phyloP scores from a whole-genome alignment of 2,888 invertebrate genomes.

The Rhogogaster chlorosoma region DNA sequence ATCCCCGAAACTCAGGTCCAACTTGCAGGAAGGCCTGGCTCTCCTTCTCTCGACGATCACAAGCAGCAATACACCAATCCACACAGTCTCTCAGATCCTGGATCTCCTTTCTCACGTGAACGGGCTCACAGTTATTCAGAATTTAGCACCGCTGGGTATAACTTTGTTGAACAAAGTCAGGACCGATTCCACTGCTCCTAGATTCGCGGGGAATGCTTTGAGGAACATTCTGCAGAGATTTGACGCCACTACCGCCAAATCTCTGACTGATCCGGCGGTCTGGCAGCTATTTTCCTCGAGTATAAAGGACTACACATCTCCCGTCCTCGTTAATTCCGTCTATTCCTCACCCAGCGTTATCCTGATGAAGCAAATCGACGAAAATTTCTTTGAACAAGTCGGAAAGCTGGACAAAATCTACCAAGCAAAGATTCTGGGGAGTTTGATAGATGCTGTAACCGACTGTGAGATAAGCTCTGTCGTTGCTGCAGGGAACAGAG shows the following conservation, averaged over 20 bases:
- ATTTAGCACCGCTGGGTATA: slow-evolving; percentile 71
- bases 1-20: slow-evolving; percentile 59
- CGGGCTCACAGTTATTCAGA: slow-evolving; percentile 77
- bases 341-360: slow-evolving; percentile 77
- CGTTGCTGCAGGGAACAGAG: slow-evolving; percentile 80
- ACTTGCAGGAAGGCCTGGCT: slow-evolving; percentile 65
- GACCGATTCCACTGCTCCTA: slow-evolving; percentile 67
- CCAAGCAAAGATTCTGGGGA: slow-evolving; percentile 65
- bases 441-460: slow-evolving; percentile 71
- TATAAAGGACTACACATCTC: slow-evolving; percentile 79
- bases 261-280: slow-evolving; percentile 77
- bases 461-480: slow-evolving; percentile 69
- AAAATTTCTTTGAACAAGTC: slow-evolving; percentile 78
- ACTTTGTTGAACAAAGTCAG: slow-evolving; percentile 71
- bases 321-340: slow-evolving; percentile 76
- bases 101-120: slow-evolving; percentile 79
- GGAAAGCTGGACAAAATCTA: slow-evolving; percentile 60
- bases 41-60: slow-evolving; percentile 73
- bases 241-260: slow-evolving; percentile 78
- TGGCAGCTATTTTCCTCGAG: slow-evolving; percentile 82
- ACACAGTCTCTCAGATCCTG: slow-evolving; percentile 79
- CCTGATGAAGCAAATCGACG: slow-evolving; percentile 81
- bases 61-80: slow-evolving; percentile 76
- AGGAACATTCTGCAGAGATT: slow-evolving; percentile 81
- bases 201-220: slow-evolving; percentile 80